Conservation (phyloP, 2,797 vertebrate species). For the Betta splendens region DNA sequence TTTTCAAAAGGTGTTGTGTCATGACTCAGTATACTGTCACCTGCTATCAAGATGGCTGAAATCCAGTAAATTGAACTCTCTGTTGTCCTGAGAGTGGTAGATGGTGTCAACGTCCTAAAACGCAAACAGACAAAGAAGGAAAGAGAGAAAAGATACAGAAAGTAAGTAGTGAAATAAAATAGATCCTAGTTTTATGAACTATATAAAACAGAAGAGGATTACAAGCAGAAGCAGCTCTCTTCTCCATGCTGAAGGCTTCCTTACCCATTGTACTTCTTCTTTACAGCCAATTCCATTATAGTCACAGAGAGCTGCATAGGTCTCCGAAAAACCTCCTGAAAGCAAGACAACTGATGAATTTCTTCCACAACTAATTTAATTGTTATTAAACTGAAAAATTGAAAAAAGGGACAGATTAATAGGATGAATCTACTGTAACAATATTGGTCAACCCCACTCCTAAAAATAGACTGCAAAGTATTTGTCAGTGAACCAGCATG, state of each 20-base stretch:
- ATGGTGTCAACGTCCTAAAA: constrained; percentile 92
- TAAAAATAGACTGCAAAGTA: constrained; percentile 38
- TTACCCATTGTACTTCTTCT: constrained; percentile 94
- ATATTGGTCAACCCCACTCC: constrained; percentile 60
- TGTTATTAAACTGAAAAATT: too few relatives aligned
- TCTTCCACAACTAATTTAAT: constrained; percentile 5
- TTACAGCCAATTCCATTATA: constrained; percentile 92
- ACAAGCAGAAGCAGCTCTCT: constrained; percentile 3
- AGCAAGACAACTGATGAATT: constrained; percentile 39
- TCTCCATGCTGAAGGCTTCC: constrained; percentile 50
- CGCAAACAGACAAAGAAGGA: constrained; percentile 1
- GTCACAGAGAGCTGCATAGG: constrained; percentile 91
- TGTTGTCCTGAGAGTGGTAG: constrained; percentile 93
- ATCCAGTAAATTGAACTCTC: constrained; percentile 91
- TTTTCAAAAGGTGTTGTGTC: too few relatives aligned
- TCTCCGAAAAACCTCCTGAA: constrained; percentile 92
- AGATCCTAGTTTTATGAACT: neutral
- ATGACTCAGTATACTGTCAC: constrained; percentile 68
- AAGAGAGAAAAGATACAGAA: neutral
- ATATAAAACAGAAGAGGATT: neutral
- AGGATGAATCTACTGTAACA: constrained; percentile 45
- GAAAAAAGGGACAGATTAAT: constrained; percentile 68
- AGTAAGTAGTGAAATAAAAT: constrained; percentile 1
- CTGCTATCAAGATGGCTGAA: constrained; percentile 93
- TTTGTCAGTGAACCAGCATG: constrained; percentile 17